Evolutionary conservation across 2,113 vertebrate species (phyloP), one percentile per base, ranked within the genome.

Genomic region (Seriola aureovittata): DNA sequence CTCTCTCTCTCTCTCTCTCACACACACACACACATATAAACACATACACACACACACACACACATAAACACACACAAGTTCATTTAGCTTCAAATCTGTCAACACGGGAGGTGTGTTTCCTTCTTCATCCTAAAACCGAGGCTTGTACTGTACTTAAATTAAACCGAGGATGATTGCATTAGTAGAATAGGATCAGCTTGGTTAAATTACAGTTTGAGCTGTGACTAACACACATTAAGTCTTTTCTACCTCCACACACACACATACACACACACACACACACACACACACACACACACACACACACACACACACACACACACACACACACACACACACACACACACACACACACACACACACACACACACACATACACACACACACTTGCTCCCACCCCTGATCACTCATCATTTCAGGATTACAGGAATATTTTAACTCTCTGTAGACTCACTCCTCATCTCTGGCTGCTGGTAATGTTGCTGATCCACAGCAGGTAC

Each of bases 351-450:
- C 8, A 74, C 69, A 63, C 58, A 46, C 54, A 16, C 16, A 13
- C 19, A 42, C 46, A 48, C 46, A 77, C 73, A 63, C 71, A n/a
- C n/a, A n/a, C n/a, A n/a, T n/a, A n/a, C n/a, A n/a, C n/a, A n/a
- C n/a, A 63, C 57, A 44, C 54, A 14, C 16, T 29, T 29, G 2
- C 57, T 38, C 71, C 9, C 69, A 34, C 65, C 52, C 63, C 44
- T 0, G 62, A 86, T 82, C 75, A 73, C 67, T 84, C 71, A 52
- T 81, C 70, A 69, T 70, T 85, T 19, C 36, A 38, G 68, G 86
- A 82, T 84, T 78, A 74, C 59, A 71, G 70, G 69, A 59, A 81
- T 70, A 68, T 81, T 79, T 82, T 44, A 50, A 75, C 66, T 75
- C 78, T 52, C 59, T 38, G 34, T 63, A n/a, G 70, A 42, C 57